Evolutionary conservation across 2,888 invertebrate genomes (phyloP).

Genomic region (Rhopalosiphum nymphaeae): DNA sequence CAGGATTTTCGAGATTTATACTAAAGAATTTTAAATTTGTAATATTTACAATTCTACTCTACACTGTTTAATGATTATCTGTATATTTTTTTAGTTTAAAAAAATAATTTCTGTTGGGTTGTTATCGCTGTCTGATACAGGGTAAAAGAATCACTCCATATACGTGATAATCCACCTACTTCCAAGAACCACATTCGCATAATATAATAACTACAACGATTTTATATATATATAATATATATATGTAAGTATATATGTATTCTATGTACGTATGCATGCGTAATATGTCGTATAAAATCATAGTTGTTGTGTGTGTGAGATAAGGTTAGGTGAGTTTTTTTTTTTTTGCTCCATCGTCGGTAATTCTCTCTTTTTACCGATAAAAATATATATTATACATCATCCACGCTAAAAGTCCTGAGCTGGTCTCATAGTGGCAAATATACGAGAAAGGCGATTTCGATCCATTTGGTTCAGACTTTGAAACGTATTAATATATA

Average conservation of each 20-base stretch:
- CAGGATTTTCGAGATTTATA: not conserved
- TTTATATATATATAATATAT: not conserved
- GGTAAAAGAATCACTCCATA: not conserved
- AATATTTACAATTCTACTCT: not conserved
- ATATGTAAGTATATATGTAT: not conserved
- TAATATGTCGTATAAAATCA: not conserved
- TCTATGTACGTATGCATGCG: not conserved
- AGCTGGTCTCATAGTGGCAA: not conserved
- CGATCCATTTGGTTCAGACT: not conserved
- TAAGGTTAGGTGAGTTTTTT: not conserved
- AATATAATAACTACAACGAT: not conserved
- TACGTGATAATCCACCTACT: not conserved
- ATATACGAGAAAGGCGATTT: not conserved
- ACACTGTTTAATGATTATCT: not conserved
- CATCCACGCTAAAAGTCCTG: not conserved
- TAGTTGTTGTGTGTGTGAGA: not conserved
- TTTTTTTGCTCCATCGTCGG: not conserved
- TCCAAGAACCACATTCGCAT: not conserved
- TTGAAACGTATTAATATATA: not conserved
- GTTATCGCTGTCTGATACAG: not conserved
- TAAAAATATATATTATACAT: not conserved
- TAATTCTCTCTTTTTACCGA: not conserved
- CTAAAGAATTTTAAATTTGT: not conserved
- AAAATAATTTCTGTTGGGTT: not conserved
- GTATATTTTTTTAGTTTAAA: not conserved